phyloP scores from a whole-genome alignment of 2,888 invertebrate species.

The Cerceris rybyensis region DNA sequence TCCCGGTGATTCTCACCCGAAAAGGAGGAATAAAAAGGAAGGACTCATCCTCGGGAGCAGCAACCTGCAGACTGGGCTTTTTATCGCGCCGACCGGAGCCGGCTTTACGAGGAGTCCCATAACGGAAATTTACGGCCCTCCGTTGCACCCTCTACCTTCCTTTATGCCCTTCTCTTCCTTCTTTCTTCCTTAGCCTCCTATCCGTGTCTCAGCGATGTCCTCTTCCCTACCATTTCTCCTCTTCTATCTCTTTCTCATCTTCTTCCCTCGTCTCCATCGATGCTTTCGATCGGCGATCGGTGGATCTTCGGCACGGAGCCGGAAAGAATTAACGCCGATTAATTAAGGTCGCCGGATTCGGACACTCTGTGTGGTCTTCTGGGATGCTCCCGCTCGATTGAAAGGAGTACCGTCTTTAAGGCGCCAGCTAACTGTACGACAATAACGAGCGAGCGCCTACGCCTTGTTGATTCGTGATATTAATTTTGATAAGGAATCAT shows the following conservation, averaged over 20 bases:
- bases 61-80: conserved; percentile 69
- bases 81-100: conserved; percentile 69
- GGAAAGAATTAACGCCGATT: conserved; percentile 67
- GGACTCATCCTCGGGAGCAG: conserved; percentile 66
- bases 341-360: conserved; percentile 64
- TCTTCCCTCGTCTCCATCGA: conserved; percentile 12
- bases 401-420: conserved; percentile 30
- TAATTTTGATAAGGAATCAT: background rate
- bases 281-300: conserved; percentile 50
- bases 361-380: conserved; percentile 62
- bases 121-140: conserved; percentile 69
- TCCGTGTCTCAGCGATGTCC: background rate
- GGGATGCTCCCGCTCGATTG: conserved; percentile 20
- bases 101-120: conserved; percentile 71
- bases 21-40: conserved; percentile 21
- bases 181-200: conserved; percentile 1
- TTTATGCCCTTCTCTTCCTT: conserved; percentile 29
- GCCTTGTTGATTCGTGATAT: conserved; percentile 33
- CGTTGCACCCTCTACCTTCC: conserved; percentile 47
- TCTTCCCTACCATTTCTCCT: conserved; percentile 24
- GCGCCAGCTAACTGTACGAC: conserved; percentile 46
- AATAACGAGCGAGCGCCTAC: conserved; percentile 53
- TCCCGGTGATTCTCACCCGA: conserved; percentile 55
- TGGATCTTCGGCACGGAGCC: conserved; percentile 34
- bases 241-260: conserved; percentile 11